Evolutionary conservation across 2,888 invertebrate species (phyloP).

Genomic region (Cyclophora punctaria): DNA sequence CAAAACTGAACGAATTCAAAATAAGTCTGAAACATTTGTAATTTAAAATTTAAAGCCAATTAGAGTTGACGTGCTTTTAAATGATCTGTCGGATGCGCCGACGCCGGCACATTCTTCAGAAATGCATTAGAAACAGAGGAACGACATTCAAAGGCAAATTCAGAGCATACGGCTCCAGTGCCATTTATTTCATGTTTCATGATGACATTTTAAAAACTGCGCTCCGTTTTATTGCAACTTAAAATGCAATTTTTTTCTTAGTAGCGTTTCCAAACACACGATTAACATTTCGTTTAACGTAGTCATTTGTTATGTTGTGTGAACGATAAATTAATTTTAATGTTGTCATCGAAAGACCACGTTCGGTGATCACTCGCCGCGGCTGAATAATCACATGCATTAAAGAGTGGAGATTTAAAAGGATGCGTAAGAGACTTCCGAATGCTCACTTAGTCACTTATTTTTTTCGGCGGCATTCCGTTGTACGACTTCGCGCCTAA

Average conservation of each 20-base stretch:
- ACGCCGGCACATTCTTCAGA: conserved; percentile 9
- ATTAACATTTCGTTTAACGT: conserved; percentile 17
- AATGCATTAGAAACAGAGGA: no score
- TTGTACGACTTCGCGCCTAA: conserved; percentile 32
- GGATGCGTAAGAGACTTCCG: conserved; percentile 25
- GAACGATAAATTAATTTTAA: conserved; percentile 28
- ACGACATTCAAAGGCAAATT: conserved; percentile 5
- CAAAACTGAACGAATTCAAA: conserved; percentile 20
- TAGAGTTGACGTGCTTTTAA: conserved; percentile 36
- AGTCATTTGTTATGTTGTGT: conserved; percentile 23
- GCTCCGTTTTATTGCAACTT: background rate
- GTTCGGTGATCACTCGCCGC: conserved; percentile 25
- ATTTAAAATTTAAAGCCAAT: conserved; percentile 40
- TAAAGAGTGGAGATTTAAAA: conserved; percentile 19
- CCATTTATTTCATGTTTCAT: background rate
- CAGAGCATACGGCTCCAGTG: background rate
- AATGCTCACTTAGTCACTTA: conserved; percentile 45
- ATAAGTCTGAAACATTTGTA: conserved; percentile 32
- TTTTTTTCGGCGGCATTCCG: conserved; percentile 27
- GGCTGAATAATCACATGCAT: conserved; percentile 22
- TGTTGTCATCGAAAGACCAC: conserved; percentile 26
- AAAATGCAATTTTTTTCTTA: no score
- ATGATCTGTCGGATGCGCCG: conserved; percentile 3
- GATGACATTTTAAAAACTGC: background rate
- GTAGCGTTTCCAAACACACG: conserved; percentile 4